Conservation (phyloP, 2,888 invertebrate genomes). For the Nomada ferruginata region DNA sequence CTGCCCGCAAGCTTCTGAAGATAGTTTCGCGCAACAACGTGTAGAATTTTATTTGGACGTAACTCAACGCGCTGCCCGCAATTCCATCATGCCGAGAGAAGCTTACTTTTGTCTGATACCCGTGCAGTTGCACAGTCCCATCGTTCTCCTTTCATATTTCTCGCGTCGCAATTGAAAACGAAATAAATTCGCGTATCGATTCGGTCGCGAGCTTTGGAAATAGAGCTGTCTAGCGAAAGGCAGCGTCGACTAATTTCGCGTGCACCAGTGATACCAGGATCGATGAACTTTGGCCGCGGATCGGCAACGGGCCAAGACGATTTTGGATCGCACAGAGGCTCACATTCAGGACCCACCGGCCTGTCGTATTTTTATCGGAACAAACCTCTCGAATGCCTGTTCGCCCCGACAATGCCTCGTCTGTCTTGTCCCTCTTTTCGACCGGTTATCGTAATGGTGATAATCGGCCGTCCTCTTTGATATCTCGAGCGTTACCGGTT, state of each 20-base stretch:
- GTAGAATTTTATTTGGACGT: background rate
- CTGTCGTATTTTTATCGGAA: slow-evolving; percentile 51
- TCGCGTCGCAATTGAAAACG: background rate
- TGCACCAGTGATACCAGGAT: slow-evolving; percentile 42
- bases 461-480: slow-evolving; percentile 50
- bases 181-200: background rate
- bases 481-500: slow-evolving; percentile 54
- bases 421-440: slow-evolving; percentile 55
- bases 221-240: background rate
- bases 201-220: background rate
- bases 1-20: background rate
- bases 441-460: slow-evolving; percentile 61
- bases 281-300: slow-evolving; percentile 56
- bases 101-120: no score
- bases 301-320: slow-evolving; percentile 72
- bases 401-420: slow-evolving; percentile 63
- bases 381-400: slow-evolving; percentile 47
- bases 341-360: slow-evolving; percentile 59
- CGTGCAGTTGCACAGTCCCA: background rate
- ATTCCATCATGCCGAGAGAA: no score
- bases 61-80: background rate
- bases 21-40: background rate
- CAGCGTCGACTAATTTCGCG: slow-evolving; percentile 20
- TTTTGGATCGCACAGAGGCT: slow-evolving; percentile 68
- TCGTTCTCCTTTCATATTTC: background rate